These are phyloP conservation scores for Heptranchias perlo DNA, from an alignment of 2,113 vertebrate species.

Conservation along the genomic window DNA sequence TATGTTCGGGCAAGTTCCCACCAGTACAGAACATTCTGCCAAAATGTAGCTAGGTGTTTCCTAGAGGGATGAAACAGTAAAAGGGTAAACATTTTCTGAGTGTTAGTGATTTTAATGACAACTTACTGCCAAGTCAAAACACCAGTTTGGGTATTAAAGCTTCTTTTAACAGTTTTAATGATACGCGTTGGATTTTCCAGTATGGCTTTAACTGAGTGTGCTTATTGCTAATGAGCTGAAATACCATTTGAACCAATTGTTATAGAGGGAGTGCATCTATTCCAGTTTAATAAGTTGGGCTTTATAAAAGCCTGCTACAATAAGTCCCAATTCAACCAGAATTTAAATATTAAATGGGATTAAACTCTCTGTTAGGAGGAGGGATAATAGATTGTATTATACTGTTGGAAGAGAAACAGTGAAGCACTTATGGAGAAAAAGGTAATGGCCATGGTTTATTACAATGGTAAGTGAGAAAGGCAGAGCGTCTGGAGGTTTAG, in stretches of 20 bases:
- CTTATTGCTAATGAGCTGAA: background rate
- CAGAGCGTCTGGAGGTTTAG: background rate
- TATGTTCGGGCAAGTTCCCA: no score
- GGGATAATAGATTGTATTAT: background rate
- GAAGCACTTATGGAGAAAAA: background rate
- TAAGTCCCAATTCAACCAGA: background rate
- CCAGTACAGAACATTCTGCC: no score
- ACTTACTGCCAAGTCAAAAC: background rate
- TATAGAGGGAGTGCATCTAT: background rate
- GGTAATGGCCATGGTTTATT: no score
- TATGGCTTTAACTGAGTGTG: background rate
- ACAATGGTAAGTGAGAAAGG: background rate
- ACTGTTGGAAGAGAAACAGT: background rate
- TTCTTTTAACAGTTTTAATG: background rate
- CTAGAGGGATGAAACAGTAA: no score
- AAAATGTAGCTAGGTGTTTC: background rate
- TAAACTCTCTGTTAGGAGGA: background rate
- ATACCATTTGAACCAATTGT: background rate
- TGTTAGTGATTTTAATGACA: background rate
- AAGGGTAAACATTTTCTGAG: background rate
- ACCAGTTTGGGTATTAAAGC: background rate
- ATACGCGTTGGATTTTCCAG: background rate
- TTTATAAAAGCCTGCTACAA: background rate
- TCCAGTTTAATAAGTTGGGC: background rate
- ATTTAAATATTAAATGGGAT: background rate